A percentile compares a stretch with the other conserved stretches of the same genome.
These are phyloP conservation scores for Apamea anceps DNA, from an alignment of 2,888 invertebrate species.

Conservation along the genomic window DNA sequence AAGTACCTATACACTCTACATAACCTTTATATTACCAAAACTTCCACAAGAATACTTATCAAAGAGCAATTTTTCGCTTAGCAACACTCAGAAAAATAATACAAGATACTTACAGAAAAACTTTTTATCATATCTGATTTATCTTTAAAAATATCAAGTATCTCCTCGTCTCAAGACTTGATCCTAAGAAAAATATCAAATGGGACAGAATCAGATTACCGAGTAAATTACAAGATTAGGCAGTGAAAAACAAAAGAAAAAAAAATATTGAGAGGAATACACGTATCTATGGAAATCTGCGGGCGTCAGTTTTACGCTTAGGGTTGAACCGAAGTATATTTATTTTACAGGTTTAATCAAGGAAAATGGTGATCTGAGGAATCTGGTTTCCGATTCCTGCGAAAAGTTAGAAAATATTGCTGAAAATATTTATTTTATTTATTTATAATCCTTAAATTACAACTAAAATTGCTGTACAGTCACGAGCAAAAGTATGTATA, in stretches of 20 bases:
- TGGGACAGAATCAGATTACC: constrained; percentile 14
- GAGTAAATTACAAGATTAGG: constrained; percentile 40
- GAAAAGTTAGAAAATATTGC: no score
- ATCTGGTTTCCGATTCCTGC: background rate
- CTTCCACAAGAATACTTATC: background rate
- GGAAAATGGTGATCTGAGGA: background rate
- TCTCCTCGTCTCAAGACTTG: background rate
- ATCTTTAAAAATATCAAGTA: constrained; percentile 17
- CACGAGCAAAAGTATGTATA: no score
- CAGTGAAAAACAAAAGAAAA: constrained; percentile 30
- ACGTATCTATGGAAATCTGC: constrained; percentile 4
- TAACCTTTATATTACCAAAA: background rate
- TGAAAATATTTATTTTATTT: no score
- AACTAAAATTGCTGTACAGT: no score
- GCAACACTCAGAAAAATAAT: background rate
- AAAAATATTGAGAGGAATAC: constrained; percentile 1
- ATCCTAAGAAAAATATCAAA: constrained; percentile 18
- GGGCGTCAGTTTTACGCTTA: constrained; percentile 16
- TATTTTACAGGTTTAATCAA: background rate
- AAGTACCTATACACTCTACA: background rate
- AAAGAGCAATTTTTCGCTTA: background rate
- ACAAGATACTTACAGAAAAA: no score
- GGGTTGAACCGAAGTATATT: constrained; percentile 14
- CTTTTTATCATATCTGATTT: background rate
- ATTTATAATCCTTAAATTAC: no score